Base-by-base conservation (phyloP, 30 jellyfish, hydroid and myxozoan genomes). In the Mastigias papua region DNA sequence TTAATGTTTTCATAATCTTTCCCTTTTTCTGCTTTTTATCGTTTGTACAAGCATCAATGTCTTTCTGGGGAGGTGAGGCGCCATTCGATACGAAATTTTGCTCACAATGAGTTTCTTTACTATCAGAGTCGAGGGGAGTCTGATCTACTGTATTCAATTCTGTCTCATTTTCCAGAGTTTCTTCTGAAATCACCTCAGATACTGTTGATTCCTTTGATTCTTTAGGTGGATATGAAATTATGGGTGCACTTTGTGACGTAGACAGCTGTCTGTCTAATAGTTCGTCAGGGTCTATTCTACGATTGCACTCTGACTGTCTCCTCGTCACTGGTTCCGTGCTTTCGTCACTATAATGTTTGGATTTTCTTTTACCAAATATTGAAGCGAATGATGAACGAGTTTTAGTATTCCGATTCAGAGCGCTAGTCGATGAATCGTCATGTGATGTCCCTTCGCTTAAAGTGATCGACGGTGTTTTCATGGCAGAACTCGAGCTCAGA, bases 1-100 rank as follows among this genome's bases (percentile, higher is more conserved):
- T 80, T 78, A 89, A 73, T 1, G 97, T 89, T 65, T 80, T 89
- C 97, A 89, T 89, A 2, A 89, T 27, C 65, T 89, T 89, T 29
- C 92, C 90, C 67, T 89, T 89, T 48, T 89, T 89, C 29, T 51
- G 94, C 35, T 85, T 85, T 74, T 85, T 85, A 69, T 77, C 83
- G 5, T 69, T 23, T 9, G 72, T 20, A 25, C 34, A 8, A 13
- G 34, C 27, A 11, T 1, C 69, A 66, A 2, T 74, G 28, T 51
- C 49, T 20, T 33, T 72, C 0, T 22, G 71, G 7, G 31, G 49
- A 31, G 48, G 5, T 4, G 57, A 57, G 16, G 76, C 37, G 48
- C 92, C 86, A 34, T 83, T 83, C 4, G 78, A 48, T 64, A 20
- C 16, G 27, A 31, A 33, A 2, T 30, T 34, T 62, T 80, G 73